Conservation (phyloP, 2,797 vertebrate genomes). For the Rhynchotus rufescens region DNA sequence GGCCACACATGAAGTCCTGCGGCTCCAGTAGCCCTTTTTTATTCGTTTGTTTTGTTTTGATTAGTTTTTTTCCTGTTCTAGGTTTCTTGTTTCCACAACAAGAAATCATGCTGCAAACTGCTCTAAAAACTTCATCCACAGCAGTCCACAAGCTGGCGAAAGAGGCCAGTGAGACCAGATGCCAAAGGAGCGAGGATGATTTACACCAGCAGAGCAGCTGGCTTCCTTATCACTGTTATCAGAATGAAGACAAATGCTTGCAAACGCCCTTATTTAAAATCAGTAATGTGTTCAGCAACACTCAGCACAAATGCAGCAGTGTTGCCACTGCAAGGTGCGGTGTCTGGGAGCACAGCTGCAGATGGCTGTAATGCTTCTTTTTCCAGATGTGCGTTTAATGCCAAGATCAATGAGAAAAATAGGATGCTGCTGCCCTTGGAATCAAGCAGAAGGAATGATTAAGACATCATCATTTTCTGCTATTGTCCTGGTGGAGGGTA, state of each 20-base stretch:
- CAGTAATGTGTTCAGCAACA: not conserved
- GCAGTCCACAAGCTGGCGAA: not conserved
- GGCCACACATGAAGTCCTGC: not conserved
- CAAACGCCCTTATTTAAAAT: conserved; percentile 20
- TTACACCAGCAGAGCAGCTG: not conserved
- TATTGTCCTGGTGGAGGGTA: not conserved
- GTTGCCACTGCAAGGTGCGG: not conserved
- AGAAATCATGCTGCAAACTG: not conserved
- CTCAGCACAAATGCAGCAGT: not conserved
- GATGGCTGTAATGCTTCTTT: not conserved
- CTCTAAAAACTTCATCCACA: not conserved
- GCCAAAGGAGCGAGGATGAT: not conserved
- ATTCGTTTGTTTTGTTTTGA: too few relatives aligned
- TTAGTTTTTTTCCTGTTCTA: not conserved
- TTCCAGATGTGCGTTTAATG: not conserved
- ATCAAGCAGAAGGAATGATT: not conserved
- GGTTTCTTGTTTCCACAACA: not conserved
- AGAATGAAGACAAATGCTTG: conserved; percentile 27
- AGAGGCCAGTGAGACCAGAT: conserved; percentile 5
- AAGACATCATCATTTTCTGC: conserved; percentile 22
- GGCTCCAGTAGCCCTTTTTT: not conserved
- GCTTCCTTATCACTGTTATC: not conserved
- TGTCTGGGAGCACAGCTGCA: not conserved
- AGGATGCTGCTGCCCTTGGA: not conserved
- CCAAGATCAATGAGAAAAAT: not conserved